Evolutionary conservation across 1,140 invertebrate genomes (phyloP).

Genomic region (Eurosta solidaginis): DNA sequence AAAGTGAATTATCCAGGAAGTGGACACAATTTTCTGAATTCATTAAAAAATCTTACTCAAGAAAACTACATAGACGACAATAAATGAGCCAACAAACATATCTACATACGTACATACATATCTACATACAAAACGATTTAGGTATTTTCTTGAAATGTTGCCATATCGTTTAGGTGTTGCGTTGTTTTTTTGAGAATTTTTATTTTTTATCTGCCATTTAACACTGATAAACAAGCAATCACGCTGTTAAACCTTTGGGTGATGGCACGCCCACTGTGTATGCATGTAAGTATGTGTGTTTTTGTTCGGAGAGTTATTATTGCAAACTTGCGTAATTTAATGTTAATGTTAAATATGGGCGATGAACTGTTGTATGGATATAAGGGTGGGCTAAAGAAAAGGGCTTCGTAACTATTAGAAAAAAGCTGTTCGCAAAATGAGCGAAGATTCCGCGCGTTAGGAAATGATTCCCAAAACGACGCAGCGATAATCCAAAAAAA

Average conservation of each 20-base stretch:
- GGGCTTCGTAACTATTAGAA: no score
- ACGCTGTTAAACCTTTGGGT: neutral
- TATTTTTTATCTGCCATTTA: neutral
- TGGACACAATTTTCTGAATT: neutral
- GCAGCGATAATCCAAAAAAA: no score
- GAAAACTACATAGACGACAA: neutral
- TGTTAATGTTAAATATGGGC: slow-evolving; percentile 12
- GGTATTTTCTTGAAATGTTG: neutral
- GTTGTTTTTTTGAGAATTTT: neutral
- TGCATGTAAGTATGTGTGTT: neutral
- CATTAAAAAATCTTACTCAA: neutral
- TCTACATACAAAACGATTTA: neutral
- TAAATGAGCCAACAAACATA: no score
- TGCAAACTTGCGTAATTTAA: slow-evolving; percentile 7
- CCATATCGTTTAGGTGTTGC: slow-evolving; percentile 8
- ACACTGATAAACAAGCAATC: neutral
- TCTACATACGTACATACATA: no score
- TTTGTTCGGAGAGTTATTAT: neutral
- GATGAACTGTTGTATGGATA: no score
- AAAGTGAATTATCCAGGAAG: neutral
- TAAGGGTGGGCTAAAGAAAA: no score
- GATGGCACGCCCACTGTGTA: neutral
- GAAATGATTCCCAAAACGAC: no score
- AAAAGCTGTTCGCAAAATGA: no score
- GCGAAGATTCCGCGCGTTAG: no score